Evolutionary conservation across 2,888 invertebrate species (phyloP), one percentile per base, ranked within the genome.

Genomic region (Hipparchia sbordonii): DNA sequence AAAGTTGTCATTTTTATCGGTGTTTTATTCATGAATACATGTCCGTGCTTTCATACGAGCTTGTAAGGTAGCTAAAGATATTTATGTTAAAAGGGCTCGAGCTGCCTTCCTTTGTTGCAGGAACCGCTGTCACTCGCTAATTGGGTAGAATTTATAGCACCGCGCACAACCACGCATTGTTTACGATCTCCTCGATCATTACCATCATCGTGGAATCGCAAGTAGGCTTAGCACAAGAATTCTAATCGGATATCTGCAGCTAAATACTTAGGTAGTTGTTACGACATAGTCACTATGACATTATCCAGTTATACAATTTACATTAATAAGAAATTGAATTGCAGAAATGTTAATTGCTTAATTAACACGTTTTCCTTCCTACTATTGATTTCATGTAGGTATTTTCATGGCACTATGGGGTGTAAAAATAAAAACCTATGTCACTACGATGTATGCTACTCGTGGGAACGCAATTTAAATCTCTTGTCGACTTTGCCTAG

Each of bases 61-160:
- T 77, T 77, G 79, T 81, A 80, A 73, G 78, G 81, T 57, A 72
- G 60, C 75, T 77, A 6, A 75, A 80, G 82, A 79, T 83, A 57
- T 68, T 68, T 68, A 82, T 83, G 83, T 84, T 84, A 85, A 87
- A 83, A 82, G 79, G 80, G 51, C 51, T 13, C 23, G 51, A 33
- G 33, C 23, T 52, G 65, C 65, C 81, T 83, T 84, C 78, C 89
- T 90, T 91, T 90, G 90, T 88, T 83, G 85, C 79, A 83, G 83
- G 89, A 90, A 90, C 83, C 79, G 80, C 82, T 80, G 80, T 80
- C 78, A 79, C 78, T 81, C 81, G 87, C 92, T 93, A 93, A 93
- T 93, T 93, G 89, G 92, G 85, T 85, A 87, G 85, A 88, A 93
- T 92, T 91, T 92, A 92, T 90, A 86, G 85, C 54, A 63, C 52